Evolutionary conservation across 2,113 vertebrate genomes (phyloP).

Genomic region (Xiphophorus hellerii): DNA sequence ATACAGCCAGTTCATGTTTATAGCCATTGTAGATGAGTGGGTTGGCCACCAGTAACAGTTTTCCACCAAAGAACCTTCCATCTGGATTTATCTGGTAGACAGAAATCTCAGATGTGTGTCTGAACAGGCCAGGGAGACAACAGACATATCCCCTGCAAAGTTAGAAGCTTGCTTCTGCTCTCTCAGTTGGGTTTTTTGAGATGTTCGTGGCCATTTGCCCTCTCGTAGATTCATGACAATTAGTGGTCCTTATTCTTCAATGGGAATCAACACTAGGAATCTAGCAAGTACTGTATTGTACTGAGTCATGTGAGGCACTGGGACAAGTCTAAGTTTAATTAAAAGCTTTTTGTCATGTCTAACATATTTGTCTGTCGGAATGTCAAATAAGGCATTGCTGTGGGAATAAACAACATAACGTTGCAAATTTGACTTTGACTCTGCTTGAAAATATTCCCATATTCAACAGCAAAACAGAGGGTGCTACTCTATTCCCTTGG

Average conservation of each 20-base stretch:
- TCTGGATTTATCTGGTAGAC: slow-evolving; percentile 14
- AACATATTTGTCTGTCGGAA: slow-evolving; percentile 14
- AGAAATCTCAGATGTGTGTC: slow-evolving; percentile 21
- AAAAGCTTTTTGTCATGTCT: slow-evolving; percentile 14
- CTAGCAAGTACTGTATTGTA: background rate
- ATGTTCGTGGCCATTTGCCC: slow-evolving; percentile 16
- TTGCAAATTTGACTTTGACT: slow-evolving; percentile 27
- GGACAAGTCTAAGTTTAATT: slow-evolving; percentile 20
- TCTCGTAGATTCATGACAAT: slow-evolving; percentile 44
- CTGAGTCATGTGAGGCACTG: slow-evolving; percentile 9
- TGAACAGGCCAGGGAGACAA: background rate
- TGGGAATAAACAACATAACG: background rate
- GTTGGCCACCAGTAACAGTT: slow-evolving; percentile 15
- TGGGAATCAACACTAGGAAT: slow-evolving; percentile 2
- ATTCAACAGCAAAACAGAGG: slow-evolving; percentile 4
- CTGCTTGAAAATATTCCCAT: slow-evolving; percentile 29
- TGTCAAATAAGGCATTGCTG: slow-evolving; percentile 5
- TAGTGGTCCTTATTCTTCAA: slow-evolving; percentile 34
- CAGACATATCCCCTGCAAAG: slow-evolving; percentile 18
- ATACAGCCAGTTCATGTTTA: slow-evolving; percentile 17
- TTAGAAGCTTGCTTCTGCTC: slow-evolving; percentile 13
- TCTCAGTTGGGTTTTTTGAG: slow-evolving; percentile 14
- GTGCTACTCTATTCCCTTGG: slow-evolving; percentile 54
- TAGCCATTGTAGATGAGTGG: slow-evolving; percentile 15
- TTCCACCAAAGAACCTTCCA: slow-evolving; percentile 15